Evolutionary conservation across 2,797 vertebrate species (phyloP).

Genomic region (Megaceryle alcyon): DNA sequence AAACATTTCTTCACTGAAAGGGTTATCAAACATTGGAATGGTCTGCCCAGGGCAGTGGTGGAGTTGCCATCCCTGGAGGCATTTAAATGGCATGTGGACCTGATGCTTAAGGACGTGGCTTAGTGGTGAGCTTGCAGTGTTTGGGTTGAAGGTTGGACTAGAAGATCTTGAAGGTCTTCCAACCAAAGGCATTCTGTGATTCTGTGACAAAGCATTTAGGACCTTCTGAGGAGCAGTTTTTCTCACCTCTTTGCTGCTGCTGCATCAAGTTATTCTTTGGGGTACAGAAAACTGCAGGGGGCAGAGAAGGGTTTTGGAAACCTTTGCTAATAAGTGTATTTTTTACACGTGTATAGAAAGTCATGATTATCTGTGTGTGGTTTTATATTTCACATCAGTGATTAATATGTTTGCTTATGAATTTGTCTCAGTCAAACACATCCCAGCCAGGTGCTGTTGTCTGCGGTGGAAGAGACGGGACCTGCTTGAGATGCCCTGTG

Average conservation of each 20-base stretch:
- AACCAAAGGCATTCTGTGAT: no score
- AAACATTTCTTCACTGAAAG: no score
- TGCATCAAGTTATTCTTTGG: not conserved
- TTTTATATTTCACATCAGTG: not conserved
- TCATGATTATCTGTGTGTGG: not conserved
- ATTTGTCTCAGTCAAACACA: not conserved
- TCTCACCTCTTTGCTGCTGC: not conserved
- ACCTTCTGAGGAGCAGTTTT: not conserved
- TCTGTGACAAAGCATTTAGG: not conserved
- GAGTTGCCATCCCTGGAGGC: no score
- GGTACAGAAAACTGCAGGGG: not conserved
- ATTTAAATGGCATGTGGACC: no score
- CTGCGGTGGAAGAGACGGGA: not conserved
- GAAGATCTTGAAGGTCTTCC: no score
- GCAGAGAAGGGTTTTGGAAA: not conserved
- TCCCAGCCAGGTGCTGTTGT: not conserved
- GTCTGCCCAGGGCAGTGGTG: no score
- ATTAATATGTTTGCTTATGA: not conserved
- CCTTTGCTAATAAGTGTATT: not conserved
- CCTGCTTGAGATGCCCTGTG: not conserved
- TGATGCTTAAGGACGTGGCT: no score
- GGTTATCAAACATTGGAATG: no score
- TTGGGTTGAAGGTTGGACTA: no score
- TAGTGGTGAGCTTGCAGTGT: no score
- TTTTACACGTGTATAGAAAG: not conserved